phyloP scores from a whole-genome alignment of 2,888 invertebrate genomes.

The Drosophila lutescens region DNA sequence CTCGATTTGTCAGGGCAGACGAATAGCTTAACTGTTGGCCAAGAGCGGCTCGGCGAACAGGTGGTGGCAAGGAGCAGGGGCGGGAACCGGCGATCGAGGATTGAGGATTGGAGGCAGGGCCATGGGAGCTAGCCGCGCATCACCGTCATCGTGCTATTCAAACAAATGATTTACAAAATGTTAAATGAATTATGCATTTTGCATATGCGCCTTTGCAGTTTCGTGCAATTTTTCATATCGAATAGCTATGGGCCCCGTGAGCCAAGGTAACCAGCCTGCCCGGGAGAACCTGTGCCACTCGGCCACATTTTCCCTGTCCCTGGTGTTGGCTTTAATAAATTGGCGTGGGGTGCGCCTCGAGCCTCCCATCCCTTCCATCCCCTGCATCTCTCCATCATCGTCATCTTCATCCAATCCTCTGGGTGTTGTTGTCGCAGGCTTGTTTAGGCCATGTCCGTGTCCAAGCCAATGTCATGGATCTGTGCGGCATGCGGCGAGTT shows the following conservation, averaged over 20 bases:
- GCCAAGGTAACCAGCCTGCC: neutral
- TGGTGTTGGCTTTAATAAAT: conserved; percentile 79
- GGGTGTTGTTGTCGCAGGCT: conserved; percentile 47
- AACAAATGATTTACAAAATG: conserved; percentile 82
- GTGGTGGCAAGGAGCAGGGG: conserved; percentile 46
- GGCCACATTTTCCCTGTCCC: conserved; percentile 35
- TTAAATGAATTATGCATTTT: conserved; percentile 81
- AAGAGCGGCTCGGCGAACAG: conserved; percentile 49
- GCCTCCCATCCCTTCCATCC: conserved; percentile 44
- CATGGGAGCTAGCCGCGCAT: conserved; percentile 58
- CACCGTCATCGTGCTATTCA: conserved; percentile 78
- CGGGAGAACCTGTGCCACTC: conserved; percentile 32
- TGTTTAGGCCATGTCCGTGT: conserved; percentile 50
- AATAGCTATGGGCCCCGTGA: conserved; percentile 10
- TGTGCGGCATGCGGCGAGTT: conserved; percentile 49
- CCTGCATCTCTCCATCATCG: conserved; percentile 1
- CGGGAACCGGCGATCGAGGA: neutral
- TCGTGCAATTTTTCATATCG: conserved; percentile 66
- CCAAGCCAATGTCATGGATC: conserved; percentile 64
- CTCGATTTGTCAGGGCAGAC: conserved; percentile 82
- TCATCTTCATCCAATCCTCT: conserved; percentile 28
- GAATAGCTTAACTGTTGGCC: conserved; percentile 75
- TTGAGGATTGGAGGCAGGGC: conserved; percentile 9
- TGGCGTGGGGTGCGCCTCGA: conserved; percentile 76
- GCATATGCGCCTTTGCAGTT: conserved; percentile 68